Percentiles rank a stretch among this genome's conserved stretches.
These are phyloP conservation scores for Rhincodon typus DNA, from an alignment of 2,797 vertebrate genomes.

Conservation along the genomic window DNA sequence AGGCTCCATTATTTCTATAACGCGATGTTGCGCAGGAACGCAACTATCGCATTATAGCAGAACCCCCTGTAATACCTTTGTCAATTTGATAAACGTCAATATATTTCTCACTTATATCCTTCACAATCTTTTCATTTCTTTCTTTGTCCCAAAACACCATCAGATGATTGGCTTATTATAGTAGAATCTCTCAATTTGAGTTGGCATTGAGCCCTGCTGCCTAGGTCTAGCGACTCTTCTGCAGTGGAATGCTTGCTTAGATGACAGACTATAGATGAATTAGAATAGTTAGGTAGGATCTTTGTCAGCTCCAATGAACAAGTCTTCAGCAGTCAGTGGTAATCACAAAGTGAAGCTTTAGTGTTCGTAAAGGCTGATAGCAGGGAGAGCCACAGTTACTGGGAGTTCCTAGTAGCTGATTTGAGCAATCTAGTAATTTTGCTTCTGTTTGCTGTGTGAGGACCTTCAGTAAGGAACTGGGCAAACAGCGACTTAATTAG, in stretches of 20 bases:
- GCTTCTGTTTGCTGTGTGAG: neutral
- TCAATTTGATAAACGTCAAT: neutral
- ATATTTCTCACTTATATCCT: too few relatives aligned
- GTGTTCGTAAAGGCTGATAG: neutral
- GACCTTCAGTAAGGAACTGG: neutral
- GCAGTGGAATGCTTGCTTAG: neutral
- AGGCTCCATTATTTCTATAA: too few relatives aligned
- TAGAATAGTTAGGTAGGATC: neutral
- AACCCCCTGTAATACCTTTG: too few relatives aligned
- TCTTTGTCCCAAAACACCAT: neutral
- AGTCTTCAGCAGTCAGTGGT: neutral
- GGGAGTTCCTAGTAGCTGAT: neutral
- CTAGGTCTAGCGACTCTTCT: neutral
- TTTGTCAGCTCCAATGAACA: neutral
- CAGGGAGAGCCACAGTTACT: neutral
- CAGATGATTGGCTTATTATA: neutral
- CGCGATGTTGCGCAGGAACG: too few relatives aligned
- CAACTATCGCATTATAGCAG: too few relatives aligned
- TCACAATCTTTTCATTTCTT: neutral
- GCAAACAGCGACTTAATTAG: neutral
- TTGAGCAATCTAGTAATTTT: neutral
- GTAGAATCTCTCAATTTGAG: neutral
- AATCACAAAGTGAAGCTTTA: neutral
- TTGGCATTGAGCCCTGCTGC: neutral
- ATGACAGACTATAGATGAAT: neutral